Base-by-base conservation (phyloP, 2,113 vertebrate species). In the Uropsilus gracilis region DNA sequence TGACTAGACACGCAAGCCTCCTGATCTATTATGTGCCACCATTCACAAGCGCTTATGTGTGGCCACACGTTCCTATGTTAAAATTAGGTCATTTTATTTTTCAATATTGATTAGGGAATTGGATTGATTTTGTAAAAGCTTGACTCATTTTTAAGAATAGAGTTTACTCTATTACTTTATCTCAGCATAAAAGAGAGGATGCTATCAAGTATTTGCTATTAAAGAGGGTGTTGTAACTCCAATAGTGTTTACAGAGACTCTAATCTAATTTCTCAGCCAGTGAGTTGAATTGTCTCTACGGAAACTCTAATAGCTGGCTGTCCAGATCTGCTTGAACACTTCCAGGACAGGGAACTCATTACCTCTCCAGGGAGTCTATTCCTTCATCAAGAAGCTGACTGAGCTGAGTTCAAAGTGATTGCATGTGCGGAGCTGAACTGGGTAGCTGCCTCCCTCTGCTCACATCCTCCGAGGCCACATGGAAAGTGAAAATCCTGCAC, bases 111-210 rank as follows among this genome's bases (percentile, higher is more conserved):
- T 89, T 85, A 82, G 26, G 34, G 6, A 80, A 63, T 61, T 53
- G 24, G 48, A 68, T 44, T 86, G 50, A 64, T 71, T 75, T 32
- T 14, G 39, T 11, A 57, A 44, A 73, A 32, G 48, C 6, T 5
- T 61, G 39, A 42, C 11, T 71, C 91, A 64, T 72, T 86, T 78
- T 32, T 10, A 34, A 66, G 95, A 80, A 10, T 72, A 61, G 26
- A 12, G 6, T 64, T 94, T 97, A 37, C 50, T 88, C 34, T 89
- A 39, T 78, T 91, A 86, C 42, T 94, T 96, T 71, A 76, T 42
- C 81, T 89, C 44, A 90, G 55, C 20, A 39, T 82, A 57, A 59
- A 73, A 73, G 75, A 73, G 48, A 24, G 8, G 14, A 50, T 88
- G 3, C 44, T 72, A 50, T 34, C 63, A 82, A 86, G 13, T 42